Evolutionary conservation across 2,113 vertebrate genomes (phyloP).

Genomic region (Dasyurus viverrinus): DNA sequence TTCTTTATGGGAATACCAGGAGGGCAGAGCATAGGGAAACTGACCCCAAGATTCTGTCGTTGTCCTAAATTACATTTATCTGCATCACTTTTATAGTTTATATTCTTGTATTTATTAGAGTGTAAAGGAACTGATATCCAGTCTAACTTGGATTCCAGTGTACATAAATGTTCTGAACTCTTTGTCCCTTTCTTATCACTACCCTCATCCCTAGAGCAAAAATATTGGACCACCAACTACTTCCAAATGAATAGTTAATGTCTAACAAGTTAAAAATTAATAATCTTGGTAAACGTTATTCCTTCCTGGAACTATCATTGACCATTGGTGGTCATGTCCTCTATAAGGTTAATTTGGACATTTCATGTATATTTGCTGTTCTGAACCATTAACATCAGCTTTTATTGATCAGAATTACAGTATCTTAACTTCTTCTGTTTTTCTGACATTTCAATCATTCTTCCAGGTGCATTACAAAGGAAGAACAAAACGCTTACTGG

Average conservation of each 20-base stretch:
- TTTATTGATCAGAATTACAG: background rate
- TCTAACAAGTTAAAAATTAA: conserved; percentile 6
- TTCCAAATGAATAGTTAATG: background rate
- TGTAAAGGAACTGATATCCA: background rate
- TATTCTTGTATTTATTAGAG: background rate
- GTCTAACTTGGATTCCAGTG: background rate
- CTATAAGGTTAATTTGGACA: background rate
- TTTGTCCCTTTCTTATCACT: background rate
- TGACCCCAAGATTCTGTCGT: background rate
- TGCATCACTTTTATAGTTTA: background rate
- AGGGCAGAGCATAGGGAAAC: background rate
- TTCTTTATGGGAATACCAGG: background rate
- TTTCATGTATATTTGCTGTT: background rate
- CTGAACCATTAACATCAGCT: background rate
- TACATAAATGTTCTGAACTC: background rate
- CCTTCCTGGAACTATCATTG: background rate
- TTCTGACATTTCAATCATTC: conserved; percentile 61
- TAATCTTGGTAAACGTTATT: background rate
- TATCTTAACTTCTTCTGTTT: conserved; percentile 25
- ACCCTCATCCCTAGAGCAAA: background rate
- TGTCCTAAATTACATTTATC: background rate
- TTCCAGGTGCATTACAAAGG: conserved; percentile 46
- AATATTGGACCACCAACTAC: background rate
- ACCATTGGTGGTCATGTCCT: background rate
- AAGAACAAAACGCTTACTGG: conserved; percentile 65